phyloP scores from a whole-genome alignment of 2,113 vertebrate genomes.

The Cyprinodon tularosa region DNA sequence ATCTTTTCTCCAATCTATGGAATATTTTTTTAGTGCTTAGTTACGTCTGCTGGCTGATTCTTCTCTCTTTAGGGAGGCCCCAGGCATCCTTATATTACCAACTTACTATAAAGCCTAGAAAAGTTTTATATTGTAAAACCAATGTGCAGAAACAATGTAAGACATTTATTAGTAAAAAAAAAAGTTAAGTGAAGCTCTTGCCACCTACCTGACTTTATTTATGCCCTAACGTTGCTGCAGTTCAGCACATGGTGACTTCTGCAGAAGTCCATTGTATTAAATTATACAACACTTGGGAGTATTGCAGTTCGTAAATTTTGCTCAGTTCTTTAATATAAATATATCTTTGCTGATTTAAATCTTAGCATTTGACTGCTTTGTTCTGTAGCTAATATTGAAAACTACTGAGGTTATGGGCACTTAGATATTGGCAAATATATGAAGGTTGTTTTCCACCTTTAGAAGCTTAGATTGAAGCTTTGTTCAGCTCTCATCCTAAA shows the following conservation, averaged over 20 bases:
- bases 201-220: background rate
- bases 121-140: background rate
- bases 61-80: background rate
- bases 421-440: background rate
- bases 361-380: slow-evolving; percentile 26
- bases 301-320: no score
- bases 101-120: background rate
- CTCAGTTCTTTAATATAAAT: slow-evolving; percentile 52
- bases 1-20: background rate
- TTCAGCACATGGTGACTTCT: background rate
- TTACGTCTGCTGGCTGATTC: background rate
- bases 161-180: background rate
- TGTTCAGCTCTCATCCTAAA: background rate
- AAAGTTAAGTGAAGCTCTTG: background rate
- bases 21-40: background rate
- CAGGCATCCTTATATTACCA: background rate
- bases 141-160: background rate
- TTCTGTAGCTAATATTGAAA: background rate
- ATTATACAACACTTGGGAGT: background rate
- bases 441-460: background rate
- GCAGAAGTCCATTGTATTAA: background rate
- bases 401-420: background rate
- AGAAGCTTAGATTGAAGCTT: background rate
- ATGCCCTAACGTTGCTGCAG: background rate
- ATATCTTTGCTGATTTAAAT: slow-evolving; percentile 38